Evolutionary conservation across 2,113 vertebrate genomes (phyloP).

Genomic region (cattle (Bos taurus)): ARS-UCD2.0 NC_037352.1:26479501-26480000

Average conservation of each 20-base stretch:
- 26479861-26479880: not conserved
- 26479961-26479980: not conserved
- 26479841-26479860: not conserved
- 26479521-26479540: slow-evolving; percentile 38
- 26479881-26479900: not conserved
- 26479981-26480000: not conserved
- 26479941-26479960: not conserved
- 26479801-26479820: not conserved
- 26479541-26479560: slow-evolving; percentile 59
- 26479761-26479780: not conserved
- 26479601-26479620: slow-evolving; percentile 60
- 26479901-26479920: not conserved
- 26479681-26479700: not conserved
- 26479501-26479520: not conserved
- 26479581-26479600: slow-evolving; percentile 72
- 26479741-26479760: not conserved
- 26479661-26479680: not conserved
- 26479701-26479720: not conserved
- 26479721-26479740: not conserved
- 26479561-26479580: slow-evolving; percentile 70
- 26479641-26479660: too few relatives aligned
- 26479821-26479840: not conserved
- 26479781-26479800: not conserved
- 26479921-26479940: not conserved
- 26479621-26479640: slow-evolving; percentile 33